These are phyloP conservation scores for Palythoa caribaeorum DNA, from an alignment of 92 coral and sea anemone genomes.

Conservation along the genomic window DNA sequence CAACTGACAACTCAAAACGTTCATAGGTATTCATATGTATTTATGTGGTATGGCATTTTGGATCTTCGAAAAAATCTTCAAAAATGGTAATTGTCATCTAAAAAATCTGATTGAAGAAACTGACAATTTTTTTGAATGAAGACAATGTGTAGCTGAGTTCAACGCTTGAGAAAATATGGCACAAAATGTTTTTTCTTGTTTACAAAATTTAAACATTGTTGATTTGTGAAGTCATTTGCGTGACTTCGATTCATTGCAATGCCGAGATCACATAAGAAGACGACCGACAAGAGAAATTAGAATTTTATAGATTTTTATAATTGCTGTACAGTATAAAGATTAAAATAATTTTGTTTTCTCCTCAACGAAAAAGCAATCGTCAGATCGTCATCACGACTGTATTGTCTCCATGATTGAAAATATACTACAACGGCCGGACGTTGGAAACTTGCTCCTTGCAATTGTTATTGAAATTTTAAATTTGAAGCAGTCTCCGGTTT, in stretches of 20 bases:
- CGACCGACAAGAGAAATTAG: too few species aligned
- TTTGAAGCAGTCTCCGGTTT: too few species aligned
- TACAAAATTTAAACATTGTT: neutral
- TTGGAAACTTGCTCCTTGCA: too few species aligned
- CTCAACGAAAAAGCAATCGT: too few species aligned
- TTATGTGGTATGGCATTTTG: neutral
- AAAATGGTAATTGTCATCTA: neutral
- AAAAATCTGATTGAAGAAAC: neutral
- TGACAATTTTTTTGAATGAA: neutral
- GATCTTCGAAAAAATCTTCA: neutral
- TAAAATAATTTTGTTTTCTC: too few species aligned
- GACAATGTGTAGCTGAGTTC: neutral
- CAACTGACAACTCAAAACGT: neutral
- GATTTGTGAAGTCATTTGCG: neutral
- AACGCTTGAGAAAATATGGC: neutral
- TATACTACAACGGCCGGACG: too few species aligned
- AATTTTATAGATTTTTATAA: too few species aligned
- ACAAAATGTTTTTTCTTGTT: neutral
- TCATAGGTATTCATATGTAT: too few species aligned
- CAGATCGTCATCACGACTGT: too few species aligned
- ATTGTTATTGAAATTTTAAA: too few species aligned
- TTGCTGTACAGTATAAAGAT: too few species aligned
- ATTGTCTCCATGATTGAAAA: too few species aligned
- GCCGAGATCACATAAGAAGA: neutral
- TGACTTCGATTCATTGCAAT: neutral